Conservation (phyloP, 2,113 vertebrate genomes). For the Cololabis saira region DNA sequence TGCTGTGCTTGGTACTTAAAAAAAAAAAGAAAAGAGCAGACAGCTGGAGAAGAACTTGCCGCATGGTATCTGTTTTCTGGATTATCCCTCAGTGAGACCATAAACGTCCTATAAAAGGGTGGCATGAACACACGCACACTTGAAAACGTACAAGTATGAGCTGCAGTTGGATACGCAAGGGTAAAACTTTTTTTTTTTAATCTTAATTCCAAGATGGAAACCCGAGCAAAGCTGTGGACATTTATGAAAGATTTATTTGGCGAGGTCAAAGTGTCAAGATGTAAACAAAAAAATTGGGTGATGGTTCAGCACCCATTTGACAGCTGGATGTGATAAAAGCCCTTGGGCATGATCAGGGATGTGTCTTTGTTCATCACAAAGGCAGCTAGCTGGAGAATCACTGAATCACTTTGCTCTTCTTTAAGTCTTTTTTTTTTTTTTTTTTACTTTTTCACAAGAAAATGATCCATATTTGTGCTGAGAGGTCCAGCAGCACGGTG, state of each 20-base stretch:
- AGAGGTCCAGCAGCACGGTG: no score
- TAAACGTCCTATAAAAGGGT: conserved; percentile 16
- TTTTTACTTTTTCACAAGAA: conserved; percentile 4
- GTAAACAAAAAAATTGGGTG: conserved; percentile 56
- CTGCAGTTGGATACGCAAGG: background rate
- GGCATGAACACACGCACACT: conserved; percentile 5
- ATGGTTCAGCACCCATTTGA: conserved; percentile 61
- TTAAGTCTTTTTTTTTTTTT: no score
- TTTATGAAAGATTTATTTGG: conserved; percentile 43
- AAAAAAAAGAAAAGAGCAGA: background rate
- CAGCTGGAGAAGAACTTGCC: background rate
- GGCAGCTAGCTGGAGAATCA: conserved; percentile 36
- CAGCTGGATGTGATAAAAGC: conserved; percentile 61
- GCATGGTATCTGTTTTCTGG: background rate
- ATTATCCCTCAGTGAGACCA: conserved; percentile 1
- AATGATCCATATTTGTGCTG: background rate
- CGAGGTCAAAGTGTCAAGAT: conserved; percentile 59
- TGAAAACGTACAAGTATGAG: background rate
- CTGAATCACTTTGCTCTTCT: conserved; percentile 18
- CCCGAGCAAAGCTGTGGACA: conserved; percentile 4
- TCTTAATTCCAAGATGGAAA: conserved; percentile 11
- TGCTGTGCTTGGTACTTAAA: background rate
- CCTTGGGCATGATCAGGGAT: conserved; percentile 48
- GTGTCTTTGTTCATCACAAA: conserved; percentile 48
- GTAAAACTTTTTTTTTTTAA: background rate